Base-by-base conservation (phyloP, 1,140 invertebrate genomes). In the Matsumurasca onukii region DNA sequence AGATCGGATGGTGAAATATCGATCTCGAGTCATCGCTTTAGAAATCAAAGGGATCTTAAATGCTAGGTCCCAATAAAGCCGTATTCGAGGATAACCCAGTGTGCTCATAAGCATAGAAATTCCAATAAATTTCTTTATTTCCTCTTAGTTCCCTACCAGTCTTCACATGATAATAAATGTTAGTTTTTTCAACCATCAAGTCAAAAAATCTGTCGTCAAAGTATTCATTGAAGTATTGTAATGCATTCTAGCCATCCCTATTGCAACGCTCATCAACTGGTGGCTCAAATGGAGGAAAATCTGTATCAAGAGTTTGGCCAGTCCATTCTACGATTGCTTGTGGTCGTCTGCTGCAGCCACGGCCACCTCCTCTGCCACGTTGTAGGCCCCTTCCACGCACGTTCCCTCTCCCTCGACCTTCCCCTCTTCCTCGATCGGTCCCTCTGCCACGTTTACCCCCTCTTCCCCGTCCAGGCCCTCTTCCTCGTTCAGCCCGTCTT, bases 171-270 rank as follows among this genome's bases (percentile, higher is more conserved):
- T 52, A 64, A 59, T 27, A 65, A 55, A 65, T 51, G 31, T 62
- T 55, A 51, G 61, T 69, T 55, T 69, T 48, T 45, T 64, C 61
- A 49, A 51, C 62, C 45, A 63, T 63, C 30, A 55, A 27, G n/a
- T 69, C 25, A 31, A 69, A 65, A 69, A 69, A 51, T 49, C 49
- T 51, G 48, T 69, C 62, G 31, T 62, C 57, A 22, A 69, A 69
- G 51, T 69, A 51, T 52, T 65, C 61, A 22, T 66, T 49, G 45
- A 69, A 69, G 31, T 65, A 69, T 31, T 30, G 30, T 13, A 67
- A n/a, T 15, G 66, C 13, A 49, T 67, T 39, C 66, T 51, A 67
- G 30, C 66, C 51, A 52, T 30, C 51, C 31, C 66, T 67, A 55
- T 55, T 39, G 31, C 30, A 55, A 25, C 30, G 52, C 27, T 67